phyloP scores from a whole-genome alignment of 2,113 vertebrate species.

The Nannobrachium achirus region DNA sequence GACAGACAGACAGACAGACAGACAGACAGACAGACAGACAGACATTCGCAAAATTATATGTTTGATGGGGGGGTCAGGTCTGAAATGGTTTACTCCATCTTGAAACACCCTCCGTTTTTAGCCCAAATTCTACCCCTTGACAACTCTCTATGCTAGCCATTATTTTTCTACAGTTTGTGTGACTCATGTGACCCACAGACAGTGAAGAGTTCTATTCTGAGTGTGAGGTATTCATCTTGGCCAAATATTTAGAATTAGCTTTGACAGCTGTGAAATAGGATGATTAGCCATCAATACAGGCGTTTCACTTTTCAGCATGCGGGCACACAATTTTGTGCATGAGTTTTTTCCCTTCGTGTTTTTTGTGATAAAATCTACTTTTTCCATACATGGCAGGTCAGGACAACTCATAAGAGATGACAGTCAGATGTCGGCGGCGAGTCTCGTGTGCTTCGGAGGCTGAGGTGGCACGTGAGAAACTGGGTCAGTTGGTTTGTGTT shows the following conservation, averaged over 20 bases:
- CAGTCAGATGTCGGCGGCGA: slow-evolving; percentile 5
- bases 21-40: too few relatives aligned
- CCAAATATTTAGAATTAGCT: slow-evolving; percentile 16
- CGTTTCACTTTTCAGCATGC: neutral
- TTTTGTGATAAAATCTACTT: slow-evolving; percentile 1
- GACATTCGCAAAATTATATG: too few relatives aligned
- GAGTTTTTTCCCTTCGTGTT: too few relatives aligned
- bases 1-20: too few relatives aligned
- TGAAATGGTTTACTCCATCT: too few relatives aligned
- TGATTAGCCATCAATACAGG: slow-evolving; percentile 3
- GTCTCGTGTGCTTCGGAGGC: neutral
- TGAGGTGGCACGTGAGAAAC: slow-evolving; percentile 8
- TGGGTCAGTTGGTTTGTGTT: slow-evolving; percentile 14
- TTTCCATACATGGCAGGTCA: neutral
- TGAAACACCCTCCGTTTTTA: neutral
- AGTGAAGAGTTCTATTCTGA: neutral
- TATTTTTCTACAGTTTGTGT: neutral
- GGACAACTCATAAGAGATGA: neutral
- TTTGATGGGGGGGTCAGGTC: too few relatives aligned
- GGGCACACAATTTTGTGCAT: neutral
- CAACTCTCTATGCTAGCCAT: neutral
- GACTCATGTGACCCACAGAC: slow-evolving; percentile 4
- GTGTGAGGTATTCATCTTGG: slow-evolving; percentile 11
- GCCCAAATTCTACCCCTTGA: too few relatives aligned
- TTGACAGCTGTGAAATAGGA: neutral